phyloP scores from a whole-genome alignment of 2,888 invertebrate species.

The Hermaeophaga mercurialis region DNA sequence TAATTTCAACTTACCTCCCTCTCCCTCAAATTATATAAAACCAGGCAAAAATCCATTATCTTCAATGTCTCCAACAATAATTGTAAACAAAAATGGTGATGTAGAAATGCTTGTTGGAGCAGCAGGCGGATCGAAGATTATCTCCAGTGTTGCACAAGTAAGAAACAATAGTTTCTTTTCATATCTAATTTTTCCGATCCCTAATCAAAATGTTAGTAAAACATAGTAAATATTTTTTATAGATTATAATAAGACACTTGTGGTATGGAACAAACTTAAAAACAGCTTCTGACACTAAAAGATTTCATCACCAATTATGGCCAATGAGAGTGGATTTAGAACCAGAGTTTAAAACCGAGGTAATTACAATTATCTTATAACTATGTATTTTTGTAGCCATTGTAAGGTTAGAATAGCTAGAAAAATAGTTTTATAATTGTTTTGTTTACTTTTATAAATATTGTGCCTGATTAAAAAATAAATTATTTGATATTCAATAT shows the following conservation, averaged over 20 bases:
- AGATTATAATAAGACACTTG: slow-evolving; percentile 62
- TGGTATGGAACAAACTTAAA: slow-evolving; percentile 63
- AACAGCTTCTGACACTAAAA: slow-evolving; percentile 60
- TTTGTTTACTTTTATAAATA: no score
- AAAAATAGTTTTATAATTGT: no score
- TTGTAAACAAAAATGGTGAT: slow-evolving; percentile 66
- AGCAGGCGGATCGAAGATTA: slow-evolving; percentile 91
- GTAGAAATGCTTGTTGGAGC: slow-evolving; percentile 70
- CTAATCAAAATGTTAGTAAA: no score
- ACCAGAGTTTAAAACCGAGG: slow-evolving; percentile 56
- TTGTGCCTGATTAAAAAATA: no score
- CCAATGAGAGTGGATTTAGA: slow-evolving; percentile 64
- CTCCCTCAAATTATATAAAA: slow-evolving; percentile 77
- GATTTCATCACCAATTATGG: slow-evolving; percentile 69
- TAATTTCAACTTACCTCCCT: slow-evolving; percentile 76
- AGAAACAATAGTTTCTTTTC: not conserved
- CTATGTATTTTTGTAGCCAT: no score
- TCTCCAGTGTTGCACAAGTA: slow-evolving; percentile 74
- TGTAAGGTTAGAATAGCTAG: no score
- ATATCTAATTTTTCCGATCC: not conserved
- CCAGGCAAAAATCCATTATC: slow-evolving; percentile 87
- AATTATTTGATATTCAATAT: no score
- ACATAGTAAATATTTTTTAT: no score
- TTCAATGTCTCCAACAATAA: slow-evolving; percentile 87
- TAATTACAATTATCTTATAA: slow-evolving; percentile 25